Conservation (phyloP, 2,888 invertebrate species). For the Endotricha flammealis region DNA sequence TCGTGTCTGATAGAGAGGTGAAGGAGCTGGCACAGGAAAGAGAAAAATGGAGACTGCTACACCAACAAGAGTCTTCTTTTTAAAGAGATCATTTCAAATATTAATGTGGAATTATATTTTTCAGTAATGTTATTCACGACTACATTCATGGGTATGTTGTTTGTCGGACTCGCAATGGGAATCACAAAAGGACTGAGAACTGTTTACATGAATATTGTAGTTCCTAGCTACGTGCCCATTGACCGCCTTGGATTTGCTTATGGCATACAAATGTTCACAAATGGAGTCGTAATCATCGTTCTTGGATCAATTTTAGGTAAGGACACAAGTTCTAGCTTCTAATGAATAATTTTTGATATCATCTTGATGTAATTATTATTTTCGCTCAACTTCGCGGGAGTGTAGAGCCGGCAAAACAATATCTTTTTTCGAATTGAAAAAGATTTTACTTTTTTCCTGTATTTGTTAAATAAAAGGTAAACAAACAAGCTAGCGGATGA, state of each 20-base stretch:
- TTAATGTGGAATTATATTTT: slow-evolving; percentile 23
- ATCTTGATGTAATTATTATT: slow-evolving; percentile 1
- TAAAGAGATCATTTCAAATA: no score
- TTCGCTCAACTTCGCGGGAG: neutral
- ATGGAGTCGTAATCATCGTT: slow-evolving; percentile 79
- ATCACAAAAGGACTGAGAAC: slow-evolving; percentile 83
- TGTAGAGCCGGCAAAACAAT: no score
- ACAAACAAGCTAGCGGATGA: no score
- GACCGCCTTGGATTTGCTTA: slow-evolving; percentile 82
- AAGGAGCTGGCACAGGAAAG: no score
- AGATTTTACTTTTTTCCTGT: no score
- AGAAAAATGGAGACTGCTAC: no score
- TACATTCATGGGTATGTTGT: slow-evolving; percentile 56
- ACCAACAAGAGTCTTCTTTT: no score
- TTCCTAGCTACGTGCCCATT: slow-evolving; percentile 83
- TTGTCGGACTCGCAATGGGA: slow-evolving; percentile 79
- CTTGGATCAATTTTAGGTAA: slow-evolving; percentile 82
- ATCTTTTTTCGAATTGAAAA: no score
- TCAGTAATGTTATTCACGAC: slow-evolving; percentile 68
- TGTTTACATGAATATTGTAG: slow-evolving; percentile 82
- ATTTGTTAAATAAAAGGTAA: no score
- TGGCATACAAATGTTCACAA: slow-evolving; percentile 83
- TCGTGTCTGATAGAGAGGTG: no score
- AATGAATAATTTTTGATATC: no score
- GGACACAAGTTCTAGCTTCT: no score